Base-by-base conservation (phyloP, 1,140 invertebrate genomes). In the Drosophila guanche region DNA sequence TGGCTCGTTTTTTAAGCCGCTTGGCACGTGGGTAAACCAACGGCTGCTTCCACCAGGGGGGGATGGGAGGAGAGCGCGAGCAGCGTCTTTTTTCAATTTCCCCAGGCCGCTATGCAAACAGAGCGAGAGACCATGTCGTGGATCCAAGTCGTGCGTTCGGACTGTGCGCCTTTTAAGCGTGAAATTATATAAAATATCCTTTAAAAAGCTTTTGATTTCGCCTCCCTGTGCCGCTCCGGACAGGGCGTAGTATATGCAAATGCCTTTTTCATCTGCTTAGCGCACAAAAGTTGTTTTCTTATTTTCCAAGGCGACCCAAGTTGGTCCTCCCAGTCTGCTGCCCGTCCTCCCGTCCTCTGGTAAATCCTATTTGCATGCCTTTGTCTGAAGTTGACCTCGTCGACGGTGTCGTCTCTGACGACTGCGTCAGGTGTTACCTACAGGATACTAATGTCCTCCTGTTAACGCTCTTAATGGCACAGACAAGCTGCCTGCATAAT, bases 161-260 rank as follows among this genome's bases (percentile, higher is more conserved):
- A 52, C 62, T 54, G 33, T 37, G 16, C 58, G 65, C 58, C 67
- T 67, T 58, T 79, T 76, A 72, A 79, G 81, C 74, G 78, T 74
- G 55, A 70, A 86, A 81, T 86, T 86, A 71, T 81, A 78, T 79
- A 63, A 85, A 86, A 86, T 83, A 88, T 88, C 83, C 83, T 88
- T 88, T 88, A 88, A 88, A 88, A 88, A 88, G 83, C 84, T 88
- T 88, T 88, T 88, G 83, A 88, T 81, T 86, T 88, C 61, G 76
- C 72, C 48, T 56, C 72, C 55, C 47, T 53, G 61, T 66, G 42
- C 43, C 47, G 29, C 16, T 37, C 59, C 10, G n/a, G 45, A 29
- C 65, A 43, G 52, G n/a, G 59, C 50, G 56, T 59, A 57, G 56
- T 55, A 57, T 89, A 88, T 88, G 83, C 83, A 88, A 88, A 88